Evolutionary conservation across 2,113 vertebrate species (phyloP).

Genomic region (Zosterops pallidus): DNA sequence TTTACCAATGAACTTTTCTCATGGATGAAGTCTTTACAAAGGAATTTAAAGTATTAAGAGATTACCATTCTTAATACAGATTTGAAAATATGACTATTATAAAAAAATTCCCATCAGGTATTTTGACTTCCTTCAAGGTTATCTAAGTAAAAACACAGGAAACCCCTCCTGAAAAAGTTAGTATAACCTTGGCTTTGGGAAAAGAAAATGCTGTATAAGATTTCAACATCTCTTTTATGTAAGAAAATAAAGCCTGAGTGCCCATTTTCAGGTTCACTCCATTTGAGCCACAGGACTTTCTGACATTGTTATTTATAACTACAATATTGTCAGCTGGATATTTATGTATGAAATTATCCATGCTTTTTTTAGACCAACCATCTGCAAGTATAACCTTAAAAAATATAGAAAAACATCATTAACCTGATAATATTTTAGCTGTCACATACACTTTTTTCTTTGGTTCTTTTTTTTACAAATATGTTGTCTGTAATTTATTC

Average conservation of each 20-base stretch:
- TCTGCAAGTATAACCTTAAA: background rate
- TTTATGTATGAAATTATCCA: background rate
- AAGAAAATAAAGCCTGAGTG: conserved; percentile 1
- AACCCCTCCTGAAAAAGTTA: background rate
- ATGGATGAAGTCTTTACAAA: background rate
- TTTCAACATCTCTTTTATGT: conserved; percentile 2
- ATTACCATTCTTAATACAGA: background rate
- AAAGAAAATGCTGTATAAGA: background rate
- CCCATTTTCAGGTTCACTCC: conserved; percentile 43
- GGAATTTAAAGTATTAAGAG: background rate
- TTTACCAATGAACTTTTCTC: background rate
- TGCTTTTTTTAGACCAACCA: conserved; percentile 38
- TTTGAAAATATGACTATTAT: background rate
- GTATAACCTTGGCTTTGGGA: background rate
- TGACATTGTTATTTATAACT: background rate
- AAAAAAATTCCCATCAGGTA: background rate
- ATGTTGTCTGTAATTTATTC: background rate
- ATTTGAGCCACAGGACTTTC: conserved; percentile 27
- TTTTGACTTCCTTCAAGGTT: background rate
- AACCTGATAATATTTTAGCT: background rate
- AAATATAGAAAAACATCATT: background rate
- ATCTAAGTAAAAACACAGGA: background rate
- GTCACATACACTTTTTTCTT: background rate
- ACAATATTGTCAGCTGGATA: background rate
- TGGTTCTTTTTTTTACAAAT: background rate